Conservation (phyloP, 2,888 invertebrate genomes). For the Drosophila macrothrix region DNA sequence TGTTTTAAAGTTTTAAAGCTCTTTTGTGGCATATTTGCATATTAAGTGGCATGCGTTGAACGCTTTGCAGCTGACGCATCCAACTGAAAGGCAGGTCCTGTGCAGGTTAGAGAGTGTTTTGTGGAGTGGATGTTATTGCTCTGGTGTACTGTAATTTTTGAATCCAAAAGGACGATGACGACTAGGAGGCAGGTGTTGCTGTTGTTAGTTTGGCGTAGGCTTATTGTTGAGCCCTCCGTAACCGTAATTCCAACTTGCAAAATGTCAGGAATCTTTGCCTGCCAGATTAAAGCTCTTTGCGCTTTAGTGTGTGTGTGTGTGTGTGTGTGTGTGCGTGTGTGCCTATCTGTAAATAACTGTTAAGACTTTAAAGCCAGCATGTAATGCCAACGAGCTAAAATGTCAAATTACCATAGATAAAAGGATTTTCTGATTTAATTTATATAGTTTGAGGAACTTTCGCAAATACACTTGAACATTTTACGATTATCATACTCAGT, state of each 20-base stretch:
- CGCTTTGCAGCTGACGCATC: conserved; percentile 40
- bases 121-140: background rate
- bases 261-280: conserved; percentile 65
- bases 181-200: conserved; percentile 53
- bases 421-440: conserved; percentile 51
- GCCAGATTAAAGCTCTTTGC: conserved; percentile 52
- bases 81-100: conserved; percentile 6
- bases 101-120: conserved; percentile 13
- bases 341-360: conserved; percentile 41
- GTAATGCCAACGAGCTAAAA: conserved; percentile 58
- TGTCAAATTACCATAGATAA: conserved; percentile 72
- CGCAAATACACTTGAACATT: conserved; percentile 28
- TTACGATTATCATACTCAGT: conserved; percentile 38
- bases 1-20: conserved; percentile 79
- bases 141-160: conserved; percentile 17
- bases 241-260: conserved; percentile 62
- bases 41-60: conserved; percentile 77
- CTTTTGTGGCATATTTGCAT: conserved; percentile 80
- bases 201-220: conserved; percentile 73
- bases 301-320: conserved; percentile 1
- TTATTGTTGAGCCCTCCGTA: conserved; percentile 63
- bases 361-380: conserved; percentile 47
- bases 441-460: conserved; percentile 55
- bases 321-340: conserved; percentile 2
- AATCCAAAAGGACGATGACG: conserved; percentile 17